Percentiles rank a stretch among this genome's conserved stretches.
Evolutionary conservation across 2,888 invertebrate species (phyloP).

Genomic region (Lithophane socia): DNA sequence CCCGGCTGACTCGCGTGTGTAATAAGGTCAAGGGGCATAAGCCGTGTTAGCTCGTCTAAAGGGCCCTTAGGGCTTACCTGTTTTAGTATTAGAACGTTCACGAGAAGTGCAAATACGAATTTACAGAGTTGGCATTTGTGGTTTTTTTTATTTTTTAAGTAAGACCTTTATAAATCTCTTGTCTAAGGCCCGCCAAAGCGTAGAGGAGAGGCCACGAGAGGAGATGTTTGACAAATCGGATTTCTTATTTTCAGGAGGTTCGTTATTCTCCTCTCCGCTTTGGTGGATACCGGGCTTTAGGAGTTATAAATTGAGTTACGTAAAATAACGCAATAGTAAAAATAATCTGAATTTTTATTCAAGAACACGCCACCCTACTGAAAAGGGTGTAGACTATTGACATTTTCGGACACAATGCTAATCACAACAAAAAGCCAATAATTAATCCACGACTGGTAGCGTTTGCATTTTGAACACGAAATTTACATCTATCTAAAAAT

Average conservation of each 20-base stretch:
- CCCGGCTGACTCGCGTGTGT: conserved; percentile 40
- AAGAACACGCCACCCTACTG: not conserved
- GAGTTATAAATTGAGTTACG: not conserved
- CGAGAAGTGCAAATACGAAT: conserved; percentile 1
- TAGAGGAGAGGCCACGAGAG: too few relatives aligned
- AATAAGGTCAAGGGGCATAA: conserved; percentile 63
- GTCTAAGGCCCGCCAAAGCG: too few relatives aligned
- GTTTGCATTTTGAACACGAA: not conserved
- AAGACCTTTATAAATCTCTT: not conserved
- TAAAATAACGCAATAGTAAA: not conserved
- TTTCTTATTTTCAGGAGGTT: too few relatives aligned
- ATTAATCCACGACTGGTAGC: too few relatives aligned
- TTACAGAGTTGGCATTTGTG: not conserved
- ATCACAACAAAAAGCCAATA: not conserved
- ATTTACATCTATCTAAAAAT: too few relatives aligned
- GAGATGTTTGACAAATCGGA: too few relatives aligned
- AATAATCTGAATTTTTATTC: not conserved
- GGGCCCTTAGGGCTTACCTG: conserved; percentile 21
- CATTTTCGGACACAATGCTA: not conserved
- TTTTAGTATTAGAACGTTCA: conserved; percentile 10
- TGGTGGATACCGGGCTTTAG: not conserved
- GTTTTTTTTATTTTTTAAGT: not conserved
- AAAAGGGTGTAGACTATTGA: too few relatives aligned
- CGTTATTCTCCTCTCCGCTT: too few relatives aligned
- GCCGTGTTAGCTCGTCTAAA: conserved; percentile 17